Conservation (phyloP, 1,140 invertebrate species). For the Lepidurus arcticus region DNA sequence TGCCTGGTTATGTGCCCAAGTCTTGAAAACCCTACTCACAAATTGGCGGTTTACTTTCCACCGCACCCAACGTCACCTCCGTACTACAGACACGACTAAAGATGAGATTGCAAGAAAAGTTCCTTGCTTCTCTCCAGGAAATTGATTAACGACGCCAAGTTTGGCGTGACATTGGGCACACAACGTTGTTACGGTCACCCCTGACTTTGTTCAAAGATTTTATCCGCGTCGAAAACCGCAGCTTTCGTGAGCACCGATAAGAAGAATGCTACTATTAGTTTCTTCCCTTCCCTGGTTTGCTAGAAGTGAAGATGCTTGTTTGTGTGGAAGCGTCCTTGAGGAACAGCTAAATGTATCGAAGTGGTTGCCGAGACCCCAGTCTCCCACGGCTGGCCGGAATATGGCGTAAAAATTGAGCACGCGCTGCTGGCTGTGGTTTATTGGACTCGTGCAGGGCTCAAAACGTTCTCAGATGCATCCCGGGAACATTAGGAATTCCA, state of each 20-base stretch:
- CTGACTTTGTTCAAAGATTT: too few species aligned
- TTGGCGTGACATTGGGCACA: too few species aligned
- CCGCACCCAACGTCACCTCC: background rate
- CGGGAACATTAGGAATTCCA: background rate
- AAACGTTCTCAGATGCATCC: background rate
- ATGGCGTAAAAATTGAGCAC: background rate
- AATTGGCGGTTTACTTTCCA: background rate
- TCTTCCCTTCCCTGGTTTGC: too few species aligned
- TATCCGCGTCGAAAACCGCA: too few species aligned
- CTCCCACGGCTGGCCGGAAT: background rate
- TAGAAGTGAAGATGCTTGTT: too few species aligned
- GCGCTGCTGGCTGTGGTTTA: background rate
- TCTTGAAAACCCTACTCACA: background rate
- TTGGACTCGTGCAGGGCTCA: background rate
- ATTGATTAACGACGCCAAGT: too few species aligned
- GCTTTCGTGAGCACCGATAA: too few species aligned
- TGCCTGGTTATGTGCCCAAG: background rate
- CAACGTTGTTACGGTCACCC: too few species aligned
- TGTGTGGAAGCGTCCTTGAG: too few species aligned
- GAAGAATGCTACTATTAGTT: too few species aligned
- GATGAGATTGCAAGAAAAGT: background rate
- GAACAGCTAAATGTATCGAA: background rate
- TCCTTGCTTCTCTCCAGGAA: background rate
- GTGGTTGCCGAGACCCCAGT: background rate
- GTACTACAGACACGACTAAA: background rate